Conservation (phyloP, 2,888 invertebrate genomes). For the Ornithoptera priamus region DNA sequence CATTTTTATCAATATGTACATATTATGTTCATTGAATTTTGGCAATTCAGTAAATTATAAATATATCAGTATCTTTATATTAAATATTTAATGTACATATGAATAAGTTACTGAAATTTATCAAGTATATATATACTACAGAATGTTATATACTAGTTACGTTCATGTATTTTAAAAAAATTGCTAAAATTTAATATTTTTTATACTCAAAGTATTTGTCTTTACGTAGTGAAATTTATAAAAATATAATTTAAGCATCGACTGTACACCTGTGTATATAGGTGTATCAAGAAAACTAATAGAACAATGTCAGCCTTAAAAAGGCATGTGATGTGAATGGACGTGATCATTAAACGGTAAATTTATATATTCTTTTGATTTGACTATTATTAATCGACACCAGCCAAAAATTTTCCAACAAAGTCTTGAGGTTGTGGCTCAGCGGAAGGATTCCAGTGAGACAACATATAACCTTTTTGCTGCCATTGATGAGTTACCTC, state of each 20-base stretch:
- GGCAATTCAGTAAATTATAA: neutral
- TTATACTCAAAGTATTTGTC: conserved; percentile 11
- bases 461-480: conserved; percentile 91
- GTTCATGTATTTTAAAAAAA: neutral
- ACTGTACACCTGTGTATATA: neutral
- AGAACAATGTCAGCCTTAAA: conserved; percentile 45
- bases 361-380: conserved; percentile 46
- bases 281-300: conserved; percentile 9
- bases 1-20: conserved; percentile 40
- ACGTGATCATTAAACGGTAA: conserved; percentile 64
- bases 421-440: conserved; percentile 92
- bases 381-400: conserved; percentile 43
- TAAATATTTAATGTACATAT: no score
- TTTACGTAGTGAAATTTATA: conserved; percentile 4
- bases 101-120: no score
- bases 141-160: neutral
- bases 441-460: conserved; percentile 88
- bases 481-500: conserved; percentile 93
- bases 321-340: conserved; percentile 66
- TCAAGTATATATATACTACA: no score
- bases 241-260: conserved; percentile 3
- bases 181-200: conserved; percentile 15
- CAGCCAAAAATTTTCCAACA: conserved; percentile 90
- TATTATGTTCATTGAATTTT: conserved; percentile 30
- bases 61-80: neutral